Percentiles rank a stretch among this genome's conserved stretches.
phyloP scores from a whole-genome alignment of 2,113 vertebrate genomes.

The Acrocephalus arundinaceus region DNA sequence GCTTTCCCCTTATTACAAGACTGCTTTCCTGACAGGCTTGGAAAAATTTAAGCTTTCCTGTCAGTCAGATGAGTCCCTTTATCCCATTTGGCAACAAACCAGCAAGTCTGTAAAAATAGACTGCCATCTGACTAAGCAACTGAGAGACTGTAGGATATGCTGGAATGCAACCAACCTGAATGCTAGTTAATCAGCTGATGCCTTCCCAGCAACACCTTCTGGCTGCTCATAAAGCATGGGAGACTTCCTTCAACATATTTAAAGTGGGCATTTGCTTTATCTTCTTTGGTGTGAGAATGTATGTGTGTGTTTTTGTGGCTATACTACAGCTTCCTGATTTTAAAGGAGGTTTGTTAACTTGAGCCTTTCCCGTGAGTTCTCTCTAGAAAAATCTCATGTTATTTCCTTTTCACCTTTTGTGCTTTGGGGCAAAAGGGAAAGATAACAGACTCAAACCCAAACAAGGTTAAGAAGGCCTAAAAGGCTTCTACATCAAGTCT shows the following conservation, averaged over 20 bases:
- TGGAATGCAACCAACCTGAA: conserved; percentile 8
- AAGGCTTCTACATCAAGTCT: neutral
- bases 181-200: conserved; percentile 2
- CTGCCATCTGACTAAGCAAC: conserved; percentile 55
- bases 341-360: neutral
- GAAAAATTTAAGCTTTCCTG: conserved; percentile 59
- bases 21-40: neutral
- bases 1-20: neutral
- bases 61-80: conserved; percentile 60
- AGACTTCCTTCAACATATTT: neutral
- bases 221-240: neutral
- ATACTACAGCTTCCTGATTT: neutral
- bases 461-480: neutral
- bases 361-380: neutral
- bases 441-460: neutral
- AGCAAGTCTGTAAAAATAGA: conserved; percentile 56
- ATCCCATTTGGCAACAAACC: conserved; percentile 39
- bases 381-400: neutral
- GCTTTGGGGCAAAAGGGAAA: neutral
- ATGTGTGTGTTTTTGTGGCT: neutral
- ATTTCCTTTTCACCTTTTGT: neutral
- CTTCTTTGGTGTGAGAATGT: neutral
- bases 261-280: neutral
- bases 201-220: neutral
- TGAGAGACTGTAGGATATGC: neutral